Conservation (phyloP, 2,113 vertebrate genomes). For the Bufo gargarizans region DNA sequence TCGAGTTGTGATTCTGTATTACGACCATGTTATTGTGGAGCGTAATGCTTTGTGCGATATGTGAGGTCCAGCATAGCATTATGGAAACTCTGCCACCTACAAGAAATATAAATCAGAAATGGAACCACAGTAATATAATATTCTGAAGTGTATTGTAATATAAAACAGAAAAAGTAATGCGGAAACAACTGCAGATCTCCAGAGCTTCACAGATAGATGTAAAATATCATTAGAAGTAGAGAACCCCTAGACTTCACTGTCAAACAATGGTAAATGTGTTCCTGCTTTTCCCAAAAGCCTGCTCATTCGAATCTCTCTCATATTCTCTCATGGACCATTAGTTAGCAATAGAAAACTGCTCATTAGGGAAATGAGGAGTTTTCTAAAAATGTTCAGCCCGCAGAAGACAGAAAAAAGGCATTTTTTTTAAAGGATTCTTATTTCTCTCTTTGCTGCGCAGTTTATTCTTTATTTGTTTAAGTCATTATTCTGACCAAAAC, state of each 20-base stretch:
- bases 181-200: not conserved
- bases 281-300: conserved; percentile 42
- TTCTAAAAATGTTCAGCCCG: conserved; percentile 34
- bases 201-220: not conserved
- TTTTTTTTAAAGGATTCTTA: not conserved
- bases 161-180: not conserved
- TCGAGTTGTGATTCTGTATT: too few relatives aligned
- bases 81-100: too few relatives aligned
- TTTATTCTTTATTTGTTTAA: conserved; percentile 1
- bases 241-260: not conserved
- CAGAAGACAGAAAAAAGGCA: not conserved
- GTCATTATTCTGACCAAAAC: not conserved
- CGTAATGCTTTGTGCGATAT: too few relatives aligned
- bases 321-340: conserved; percentile 50
- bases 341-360: conserved; percentile 38
- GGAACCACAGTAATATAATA: not conserved
- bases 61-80: too few relatives aligned
- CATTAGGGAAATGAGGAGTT: conserved; percentile 52
- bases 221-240: conserved; percentile 6
- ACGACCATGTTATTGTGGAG: too few relatives aligned
- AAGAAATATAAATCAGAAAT: not conserved
- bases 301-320: conserved; percentile 34
- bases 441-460: not conserved
- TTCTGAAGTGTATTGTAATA: not conserved
- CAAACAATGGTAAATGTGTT: conserved; percentile 17